These are phyloP conservation scores for Ectemnius lituratus DNA, from an alignment of 2,888 invertebrate species.

Conservation along the genomic window DNA sequence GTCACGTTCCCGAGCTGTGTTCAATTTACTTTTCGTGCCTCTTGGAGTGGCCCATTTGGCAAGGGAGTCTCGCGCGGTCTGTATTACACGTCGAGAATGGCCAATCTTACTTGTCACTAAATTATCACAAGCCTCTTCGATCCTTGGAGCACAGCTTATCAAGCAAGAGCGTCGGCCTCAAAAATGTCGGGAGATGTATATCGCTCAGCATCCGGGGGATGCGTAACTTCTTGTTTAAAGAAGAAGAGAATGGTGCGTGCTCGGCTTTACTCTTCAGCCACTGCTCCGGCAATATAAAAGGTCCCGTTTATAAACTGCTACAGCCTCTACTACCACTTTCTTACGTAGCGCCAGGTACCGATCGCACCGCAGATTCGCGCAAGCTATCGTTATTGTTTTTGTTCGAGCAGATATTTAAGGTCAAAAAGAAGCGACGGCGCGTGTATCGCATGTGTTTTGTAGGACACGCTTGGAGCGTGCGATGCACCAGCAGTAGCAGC, in stretches of 20 bases:
- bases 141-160: background rate
- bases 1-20: constrained; percentile 14
- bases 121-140: constrained; percentile 31
- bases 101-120: constrained; percentile 30
- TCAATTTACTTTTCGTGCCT: constrained; percentile 39
- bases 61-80: constrained; percentile 17
- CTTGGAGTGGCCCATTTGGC: constrained; percentile 29
- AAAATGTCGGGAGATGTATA: too few relatives aligned
- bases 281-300: constrained; percentile 7
- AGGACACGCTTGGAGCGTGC: constrained; percentile 1
- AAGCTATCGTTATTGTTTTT: too few relatives aligned
- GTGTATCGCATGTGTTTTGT: too few relatives aligned
- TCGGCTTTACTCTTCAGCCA: background rate
- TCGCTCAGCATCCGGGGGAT: too few relatives aligned
- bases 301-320: constrained; percentile 11
- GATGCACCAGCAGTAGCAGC: background rate
- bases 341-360: background rate
- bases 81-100: constrained; percentile 24
- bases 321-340: background rate
- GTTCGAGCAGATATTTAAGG: too few relatives aligned
- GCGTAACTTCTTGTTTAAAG: too few relatives aligned
- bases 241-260: background rate
- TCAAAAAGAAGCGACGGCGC: too few relatives aligned
- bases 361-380: too few relatives aligned
- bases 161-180: background rate